These are phyloP conservation scores for Ceyx melanurus DNA, from an alignment of 2,113 vertebrate genomes.

Conservation along the genomic window DNA sequence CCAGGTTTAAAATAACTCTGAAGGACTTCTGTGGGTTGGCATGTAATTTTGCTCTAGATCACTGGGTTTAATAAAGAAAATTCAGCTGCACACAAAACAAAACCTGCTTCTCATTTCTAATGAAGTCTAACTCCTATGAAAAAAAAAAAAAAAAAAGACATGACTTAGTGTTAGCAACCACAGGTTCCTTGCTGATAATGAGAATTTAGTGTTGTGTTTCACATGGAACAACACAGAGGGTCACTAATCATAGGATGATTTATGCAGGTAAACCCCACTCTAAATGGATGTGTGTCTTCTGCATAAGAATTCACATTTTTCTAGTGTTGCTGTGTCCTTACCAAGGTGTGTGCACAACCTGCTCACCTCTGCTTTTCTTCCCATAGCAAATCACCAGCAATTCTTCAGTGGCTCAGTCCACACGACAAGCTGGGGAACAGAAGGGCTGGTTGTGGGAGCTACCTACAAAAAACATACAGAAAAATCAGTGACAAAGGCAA, in stretches of 20 bases:
- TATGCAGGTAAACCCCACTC: not conserved
- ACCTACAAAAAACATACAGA: not conserved
- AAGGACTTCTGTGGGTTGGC: slow-evolving; percentile 20
- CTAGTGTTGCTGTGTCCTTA: not conserved
- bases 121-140: not conserved
- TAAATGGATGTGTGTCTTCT: not conserved
- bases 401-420: not conserved
- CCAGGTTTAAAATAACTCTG: slow-evolving; percentile 44
- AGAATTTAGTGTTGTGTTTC: not conserved
- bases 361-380: not conserved
- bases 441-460: not conserved
- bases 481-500: not conserved
- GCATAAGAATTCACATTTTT: not conserved
- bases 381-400: not conserved
- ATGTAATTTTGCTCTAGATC: not conserved
- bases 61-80: slow-evolving; percentile 16
- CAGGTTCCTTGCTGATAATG: not conserved
- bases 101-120: slow-evolving; percentile 11
- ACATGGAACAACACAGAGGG: not conserved
- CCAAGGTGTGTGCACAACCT: not conserved
- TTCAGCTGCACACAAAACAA: not conserved
- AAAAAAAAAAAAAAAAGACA: not conserved
- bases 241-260: not conserved
- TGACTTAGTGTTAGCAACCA: not conserved
- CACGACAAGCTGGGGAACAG: fast-evolving